Evolutionary conservation across 2,113 vertebrate genomes (phyloP).

Genomic region (Rhea americana): DNA sequence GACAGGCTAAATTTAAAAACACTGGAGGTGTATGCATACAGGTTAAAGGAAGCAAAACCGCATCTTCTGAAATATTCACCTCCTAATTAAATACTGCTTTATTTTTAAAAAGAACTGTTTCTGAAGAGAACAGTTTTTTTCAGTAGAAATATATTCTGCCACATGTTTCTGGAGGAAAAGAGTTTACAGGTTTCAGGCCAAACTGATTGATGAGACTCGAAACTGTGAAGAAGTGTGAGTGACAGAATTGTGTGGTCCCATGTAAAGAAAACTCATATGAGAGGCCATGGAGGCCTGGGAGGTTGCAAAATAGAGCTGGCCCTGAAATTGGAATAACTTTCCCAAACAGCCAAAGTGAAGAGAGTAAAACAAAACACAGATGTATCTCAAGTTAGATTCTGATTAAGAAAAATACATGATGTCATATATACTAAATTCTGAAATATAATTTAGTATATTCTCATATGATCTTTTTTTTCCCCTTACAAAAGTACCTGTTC

Average conservation of each 20-base stretch:
- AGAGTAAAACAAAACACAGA: background rate
- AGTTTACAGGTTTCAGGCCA: background rate
- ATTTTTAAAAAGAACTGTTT: background rate
- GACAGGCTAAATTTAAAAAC: background rate
- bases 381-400: background rate
- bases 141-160: background rate
- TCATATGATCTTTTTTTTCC: background rate
- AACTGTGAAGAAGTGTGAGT: background rate
- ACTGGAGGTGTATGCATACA: accelerated
- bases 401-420: background rate
- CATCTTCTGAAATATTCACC: background rate
- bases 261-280: background rate
- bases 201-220: background rate
- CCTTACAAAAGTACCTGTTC: background rate
- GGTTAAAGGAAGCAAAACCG: background rate
- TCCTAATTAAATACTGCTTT: background rate
- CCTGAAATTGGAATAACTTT: background rate
- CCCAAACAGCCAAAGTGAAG: background rate
- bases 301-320: background rate
- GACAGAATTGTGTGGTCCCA: background rate
- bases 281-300: background rate
- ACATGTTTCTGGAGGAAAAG: background rate
- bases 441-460: background rate
- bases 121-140: background rate
- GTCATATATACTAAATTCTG: accelerated